Evolutionary conservation across 2,797 vertebrate species (phyloP).

Genomic region (Sarcoramphus papa): DNA sequence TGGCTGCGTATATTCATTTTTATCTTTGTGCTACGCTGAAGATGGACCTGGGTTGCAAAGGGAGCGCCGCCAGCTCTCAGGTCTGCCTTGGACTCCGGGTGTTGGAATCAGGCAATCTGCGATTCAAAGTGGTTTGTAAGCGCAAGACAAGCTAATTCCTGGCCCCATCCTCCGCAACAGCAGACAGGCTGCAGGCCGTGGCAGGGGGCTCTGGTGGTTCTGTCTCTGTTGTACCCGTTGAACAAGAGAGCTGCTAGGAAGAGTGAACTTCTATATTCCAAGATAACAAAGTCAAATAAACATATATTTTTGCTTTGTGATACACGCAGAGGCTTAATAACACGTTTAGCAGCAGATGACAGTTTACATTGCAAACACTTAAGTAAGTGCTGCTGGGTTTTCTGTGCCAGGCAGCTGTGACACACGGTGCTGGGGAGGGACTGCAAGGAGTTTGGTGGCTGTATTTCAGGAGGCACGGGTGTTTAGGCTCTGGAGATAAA

Average conservation of each 20-base stretch:
- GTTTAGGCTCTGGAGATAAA: background rate
- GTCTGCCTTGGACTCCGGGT: background rate
- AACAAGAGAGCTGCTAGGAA: background rate
- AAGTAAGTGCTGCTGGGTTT: background rate
- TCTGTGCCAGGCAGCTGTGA: background rate
- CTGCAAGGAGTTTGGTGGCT: background rate
- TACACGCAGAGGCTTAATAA: background rate
- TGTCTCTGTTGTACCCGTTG: background rate
- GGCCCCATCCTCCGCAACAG: fast-evolving
- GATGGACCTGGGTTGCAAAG: background rate
- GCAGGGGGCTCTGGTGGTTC: background rate
- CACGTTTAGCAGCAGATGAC: constrained; percentile 10
- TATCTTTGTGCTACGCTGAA: background rate
- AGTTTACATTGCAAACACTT: background rate
- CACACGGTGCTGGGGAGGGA: background rate
- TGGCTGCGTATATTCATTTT: background rate
- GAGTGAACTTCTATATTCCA: background rate
- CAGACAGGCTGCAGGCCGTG: background rate
- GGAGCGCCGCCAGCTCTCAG: background rate
- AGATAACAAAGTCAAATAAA: background rate
- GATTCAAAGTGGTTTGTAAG: background rate
- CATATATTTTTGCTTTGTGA: background rate
- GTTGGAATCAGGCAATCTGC: background rate
- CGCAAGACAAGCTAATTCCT: background rate
- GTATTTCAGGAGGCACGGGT: background rate